Percentiles rank a stretch among this genome's conserved stretches.
Conservation (phyloP, 2,113 vertebrate species). For the Cettia cetti region DNA sequence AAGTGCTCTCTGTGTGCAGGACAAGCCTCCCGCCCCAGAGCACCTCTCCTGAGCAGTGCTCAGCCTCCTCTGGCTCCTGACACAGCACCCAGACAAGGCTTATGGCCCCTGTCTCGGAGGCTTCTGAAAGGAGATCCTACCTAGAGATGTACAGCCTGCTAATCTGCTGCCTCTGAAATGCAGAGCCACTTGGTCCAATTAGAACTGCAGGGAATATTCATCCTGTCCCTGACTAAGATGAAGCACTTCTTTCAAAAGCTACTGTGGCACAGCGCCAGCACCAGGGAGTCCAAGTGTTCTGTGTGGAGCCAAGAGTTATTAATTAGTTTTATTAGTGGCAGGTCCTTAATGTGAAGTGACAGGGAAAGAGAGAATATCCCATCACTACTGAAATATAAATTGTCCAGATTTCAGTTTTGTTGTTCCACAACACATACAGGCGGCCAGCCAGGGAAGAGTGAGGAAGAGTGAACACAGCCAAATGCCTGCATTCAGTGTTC, state of each 20-base stretch:
- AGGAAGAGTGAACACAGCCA: conserved; percentile 57
- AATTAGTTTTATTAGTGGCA: conserved; percentile 90
- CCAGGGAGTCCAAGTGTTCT: conserved; percentile 78
- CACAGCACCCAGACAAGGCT: background rate
- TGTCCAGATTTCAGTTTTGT: conserved; percentile 71
- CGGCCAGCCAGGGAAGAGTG: conserved; percentile 64
- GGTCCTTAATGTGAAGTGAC: conserved; percentile 85
- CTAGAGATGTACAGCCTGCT: conserved; percentile 65
- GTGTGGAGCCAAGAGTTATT: conserved; percentile 85
- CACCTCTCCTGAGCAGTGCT: accelerated
- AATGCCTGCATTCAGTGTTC: conserved; percentile 63
- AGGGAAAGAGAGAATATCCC: conserved; percentile 76
- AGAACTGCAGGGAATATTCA: conserved; percentile 87
- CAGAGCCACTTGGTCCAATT: conserved; percentile 93
- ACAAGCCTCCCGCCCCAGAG: background rate
- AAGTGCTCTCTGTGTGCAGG: background rate
- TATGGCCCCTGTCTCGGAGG: background rate
- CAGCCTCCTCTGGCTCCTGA: background rate
- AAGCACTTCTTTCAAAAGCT: conserved; percentile 89
- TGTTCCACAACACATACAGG: conserved; percentile 67
- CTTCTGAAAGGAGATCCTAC: background rate
- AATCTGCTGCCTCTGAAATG: conserved; percentile 78
- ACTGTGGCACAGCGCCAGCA: conserved; percentile 78
- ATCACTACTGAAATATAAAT: conserved; percentile 75
- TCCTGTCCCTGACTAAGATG: conserved; percentile 90